These are phyloP conservation scores for Platynereis dumerilii DNA, from an alignment of 2,888 invertebrate species.

Conservation along the genomic window DNA sequence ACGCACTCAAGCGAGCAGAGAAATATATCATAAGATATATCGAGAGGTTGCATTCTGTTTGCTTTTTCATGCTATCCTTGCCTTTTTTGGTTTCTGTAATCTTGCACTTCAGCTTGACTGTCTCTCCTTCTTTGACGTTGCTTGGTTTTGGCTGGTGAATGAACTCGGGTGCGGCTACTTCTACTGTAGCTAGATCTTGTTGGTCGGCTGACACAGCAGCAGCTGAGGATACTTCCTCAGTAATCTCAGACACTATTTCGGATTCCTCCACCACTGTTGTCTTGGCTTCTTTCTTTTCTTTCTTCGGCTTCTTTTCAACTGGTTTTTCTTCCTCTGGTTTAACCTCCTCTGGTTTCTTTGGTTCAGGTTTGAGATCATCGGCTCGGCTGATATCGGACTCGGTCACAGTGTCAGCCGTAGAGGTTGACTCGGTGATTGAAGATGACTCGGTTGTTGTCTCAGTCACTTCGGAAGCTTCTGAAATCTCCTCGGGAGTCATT, in stretches of 20 bases:
- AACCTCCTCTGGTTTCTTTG: too few relatives aligned
- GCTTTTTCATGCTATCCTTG: neutral
- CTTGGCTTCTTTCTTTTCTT: too few relatives aligned
- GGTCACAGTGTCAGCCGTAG: too few relatives aligned
- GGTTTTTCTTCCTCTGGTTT: too few relatives aligned
- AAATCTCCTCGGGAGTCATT: constrained; percentile 2
- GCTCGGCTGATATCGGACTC: too few relatives aligned
- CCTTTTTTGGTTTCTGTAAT: constrained; percentile 18
- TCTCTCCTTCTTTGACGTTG: constrained; percentile 20
- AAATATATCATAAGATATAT: neutral
- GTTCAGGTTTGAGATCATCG: too few relatives aligned
- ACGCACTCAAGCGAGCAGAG: neutral
- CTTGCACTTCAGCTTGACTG: constrained; percentile 25
- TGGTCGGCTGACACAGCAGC: neutral
- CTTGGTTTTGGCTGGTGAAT: constrained; percentile 19
- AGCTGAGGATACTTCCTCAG: constrained; percentile 6
- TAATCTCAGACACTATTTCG: neutral
- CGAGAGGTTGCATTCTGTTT: neutral
- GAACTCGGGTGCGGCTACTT: constrained; percentile 19
- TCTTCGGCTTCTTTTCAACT: too few relatives aligned
- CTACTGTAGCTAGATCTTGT: neutral
- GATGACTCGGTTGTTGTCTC: too few relatives aligned
- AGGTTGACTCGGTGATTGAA: too few relatives aligned
- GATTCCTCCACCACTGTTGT: too few relatives aligned
- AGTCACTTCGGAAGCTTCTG: neutral